Evolutionary conservation across 1,140 invertebrate genomes (phyloP).

Genomic region (Platyscapa corneri): DNA sequence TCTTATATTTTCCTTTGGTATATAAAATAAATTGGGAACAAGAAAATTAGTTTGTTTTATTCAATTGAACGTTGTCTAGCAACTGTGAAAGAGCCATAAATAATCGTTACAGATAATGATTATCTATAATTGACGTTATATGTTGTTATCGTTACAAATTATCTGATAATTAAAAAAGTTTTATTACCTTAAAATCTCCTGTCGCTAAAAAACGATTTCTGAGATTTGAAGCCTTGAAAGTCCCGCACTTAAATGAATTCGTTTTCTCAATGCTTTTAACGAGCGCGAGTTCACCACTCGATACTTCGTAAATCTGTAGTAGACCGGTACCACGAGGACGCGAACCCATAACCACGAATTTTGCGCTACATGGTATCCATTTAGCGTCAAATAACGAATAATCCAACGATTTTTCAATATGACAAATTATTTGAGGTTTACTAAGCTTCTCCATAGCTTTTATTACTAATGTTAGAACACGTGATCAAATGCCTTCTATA

Average conservation of each 20-base stretch:
- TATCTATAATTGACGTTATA: too few relatives aligned
- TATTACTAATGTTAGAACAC: background rate
- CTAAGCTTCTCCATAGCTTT: constrained; percentile 75
- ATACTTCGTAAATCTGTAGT: constrained; percentile 91
- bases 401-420: constrained; percentile 87
- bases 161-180: background rate
- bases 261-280: constrained; percentile 85
- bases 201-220: constrained; percentile 88
- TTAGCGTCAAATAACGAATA: constrained; percentile 94
- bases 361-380: constrained; percentile 95
- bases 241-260: constrained; percentile 92
- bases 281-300: constrained; percentile 81
- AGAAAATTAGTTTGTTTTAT: background rate
- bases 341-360: constrained; percentile 92
- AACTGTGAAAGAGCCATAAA: constrained; percentile 36
- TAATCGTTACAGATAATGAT: background rate
- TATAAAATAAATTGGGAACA: background rate
- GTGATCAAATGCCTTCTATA: background rate
- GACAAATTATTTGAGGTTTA: constrained; percentile 93
- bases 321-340: constrained; percentile 88
- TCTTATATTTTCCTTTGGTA: constrained; percentile 12
- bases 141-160: background rate
- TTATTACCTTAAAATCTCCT: constrained; percentile 89
- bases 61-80: constrained; percentile 21
- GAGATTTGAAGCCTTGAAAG: constrained; percentile 90